A percentile compares a stretch with the other conserved stretches of the same genome.
Conservation (phyloP, 2,113 vertebrate genomes). For the Percina caprodes region DNA sequence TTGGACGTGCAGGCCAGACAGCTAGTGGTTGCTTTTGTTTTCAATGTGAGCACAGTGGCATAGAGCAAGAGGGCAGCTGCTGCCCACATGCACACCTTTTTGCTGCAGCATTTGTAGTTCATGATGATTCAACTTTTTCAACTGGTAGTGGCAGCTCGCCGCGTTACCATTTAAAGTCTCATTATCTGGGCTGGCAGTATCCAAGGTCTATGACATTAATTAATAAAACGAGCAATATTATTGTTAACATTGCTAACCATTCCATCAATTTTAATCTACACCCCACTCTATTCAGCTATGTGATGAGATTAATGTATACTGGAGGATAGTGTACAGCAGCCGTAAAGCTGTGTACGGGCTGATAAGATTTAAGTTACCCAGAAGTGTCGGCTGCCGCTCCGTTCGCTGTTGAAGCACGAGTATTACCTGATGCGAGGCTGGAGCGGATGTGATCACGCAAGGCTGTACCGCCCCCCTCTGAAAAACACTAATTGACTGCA, state of each 20-base stretch:
- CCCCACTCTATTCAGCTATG: not conserved
- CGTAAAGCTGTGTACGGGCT: not conserved
- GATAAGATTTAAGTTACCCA: not conserved
- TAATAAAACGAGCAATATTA: not conserved
- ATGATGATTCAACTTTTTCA: too few species aligned
- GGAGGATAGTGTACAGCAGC: not conserved
- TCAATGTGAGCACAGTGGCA: too few species aligned
- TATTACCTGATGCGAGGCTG: not conserved
- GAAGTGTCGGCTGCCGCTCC: not conserved
- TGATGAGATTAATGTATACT: not conserved
- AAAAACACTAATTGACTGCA: constrained; percentile 2
- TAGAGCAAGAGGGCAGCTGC: too few species aligned
- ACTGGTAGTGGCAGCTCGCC: too few species aligned
- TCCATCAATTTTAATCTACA: not conserved
- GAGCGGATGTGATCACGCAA: not conserved
- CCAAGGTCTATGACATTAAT: not conserved
- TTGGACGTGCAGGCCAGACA: too few species aligned
- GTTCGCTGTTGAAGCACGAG: not conserved
- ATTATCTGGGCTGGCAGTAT: not conserved
- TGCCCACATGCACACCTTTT: too few species aligned
- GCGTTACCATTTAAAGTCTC: not conserved
- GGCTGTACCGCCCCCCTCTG: not conserved
- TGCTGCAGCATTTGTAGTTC: too few species aligned
- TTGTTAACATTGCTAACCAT: too few species aligned
- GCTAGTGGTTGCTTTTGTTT: too few species aligned